Evolutionary conservation across 30 jellyfish, hydroid and myxozoan species (phyloP).

Genomic region (Cassiopea xamachana): DNA sequence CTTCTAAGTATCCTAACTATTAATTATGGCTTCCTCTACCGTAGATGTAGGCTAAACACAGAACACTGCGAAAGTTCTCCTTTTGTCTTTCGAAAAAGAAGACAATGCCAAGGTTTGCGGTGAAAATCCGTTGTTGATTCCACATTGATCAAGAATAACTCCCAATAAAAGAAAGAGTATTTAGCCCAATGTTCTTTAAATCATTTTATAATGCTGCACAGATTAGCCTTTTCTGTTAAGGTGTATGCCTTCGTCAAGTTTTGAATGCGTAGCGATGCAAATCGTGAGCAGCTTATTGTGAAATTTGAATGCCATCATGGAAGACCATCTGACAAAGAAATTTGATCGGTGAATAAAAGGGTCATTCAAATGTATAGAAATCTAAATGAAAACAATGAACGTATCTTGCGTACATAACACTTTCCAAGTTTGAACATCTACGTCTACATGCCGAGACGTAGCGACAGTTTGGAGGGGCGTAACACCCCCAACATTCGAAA

Average conservation of each 20-base stretch:
- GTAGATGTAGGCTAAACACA: slow-evolving; percentile 16
- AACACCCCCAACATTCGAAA: no score
- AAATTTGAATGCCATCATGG: not conserved
- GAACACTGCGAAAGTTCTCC: slow-evolving; percentile 29
- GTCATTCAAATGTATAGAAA: not conserved
- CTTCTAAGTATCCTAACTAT: slow-evolving; percentile 64
- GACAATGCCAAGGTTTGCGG: slow-evolving; percentile 43
- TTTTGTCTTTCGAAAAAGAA: slow-evolving; percentile 49
- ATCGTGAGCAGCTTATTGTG: not conserved
- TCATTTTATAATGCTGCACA: not conserved
- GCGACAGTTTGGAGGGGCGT: no score
- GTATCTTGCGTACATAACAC: no score
- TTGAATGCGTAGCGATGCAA: not conserved
- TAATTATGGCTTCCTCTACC: slow-evolving; percentile 48
- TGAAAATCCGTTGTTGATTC: slow-evolving; percentile 39
- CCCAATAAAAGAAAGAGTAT: slow-evolving; percentile 53
- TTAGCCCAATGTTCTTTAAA: slow-evolving; percentile 1
- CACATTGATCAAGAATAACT: slow-evolving; percentile 49
- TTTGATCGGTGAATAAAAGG: not conserved
- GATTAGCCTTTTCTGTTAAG: not conserved
- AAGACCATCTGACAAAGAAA: not conserved
- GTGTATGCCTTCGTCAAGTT: no score
- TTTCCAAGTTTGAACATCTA: no score
- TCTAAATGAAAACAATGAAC: not conserved
- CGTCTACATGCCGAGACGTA: no score